Evolutionary conservation across 2,797 vertebrate species (phyloP).

Genomic region (Falco cherrug): DNA sequence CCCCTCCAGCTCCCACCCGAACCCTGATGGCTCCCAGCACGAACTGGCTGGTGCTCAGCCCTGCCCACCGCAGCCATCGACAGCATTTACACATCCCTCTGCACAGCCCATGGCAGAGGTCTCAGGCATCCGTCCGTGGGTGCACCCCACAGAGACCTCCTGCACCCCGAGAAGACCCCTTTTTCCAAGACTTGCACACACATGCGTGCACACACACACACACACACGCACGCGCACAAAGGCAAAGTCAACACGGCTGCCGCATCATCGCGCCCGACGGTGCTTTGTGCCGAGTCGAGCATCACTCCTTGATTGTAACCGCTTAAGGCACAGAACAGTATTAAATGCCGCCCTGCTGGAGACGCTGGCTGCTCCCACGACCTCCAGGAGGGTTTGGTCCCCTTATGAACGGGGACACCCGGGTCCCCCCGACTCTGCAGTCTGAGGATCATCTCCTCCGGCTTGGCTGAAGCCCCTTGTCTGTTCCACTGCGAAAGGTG

Average conservation of each 20-base stretch:
- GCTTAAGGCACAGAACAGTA: constrained; percentile 60
- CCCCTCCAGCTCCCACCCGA: neutral
- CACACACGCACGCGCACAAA: neutral
- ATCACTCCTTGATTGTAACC: constrained; percentile 48
- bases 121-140: neutral
- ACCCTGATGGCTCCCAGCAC: neutral
- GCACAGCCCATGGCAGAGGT: neutral
- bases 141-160: neutral
- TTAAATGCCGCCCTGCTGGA: neutral
- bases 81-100: neutral
- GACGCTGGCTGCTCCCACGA: neutral
- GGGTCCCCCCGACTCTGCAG: neutral
- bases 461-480: neutral
- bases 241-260: neutral
- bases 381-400: neutral
- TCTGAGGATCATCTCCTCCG: constrained; percentile 37
- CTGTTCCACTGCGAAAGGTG: neutral
- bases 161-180: neutral
- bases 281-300: neutral
- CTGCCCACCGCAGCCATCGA: neutral
- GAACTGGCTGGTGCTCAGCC: neutral
- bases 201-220: neutral
- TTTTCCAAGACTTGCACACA: neutral
- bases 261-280: neutral
- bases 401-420: neutral